Conservation (phyloP, 2,888 invertebrate species). For the Tuberolachnus salignus region DNA sequence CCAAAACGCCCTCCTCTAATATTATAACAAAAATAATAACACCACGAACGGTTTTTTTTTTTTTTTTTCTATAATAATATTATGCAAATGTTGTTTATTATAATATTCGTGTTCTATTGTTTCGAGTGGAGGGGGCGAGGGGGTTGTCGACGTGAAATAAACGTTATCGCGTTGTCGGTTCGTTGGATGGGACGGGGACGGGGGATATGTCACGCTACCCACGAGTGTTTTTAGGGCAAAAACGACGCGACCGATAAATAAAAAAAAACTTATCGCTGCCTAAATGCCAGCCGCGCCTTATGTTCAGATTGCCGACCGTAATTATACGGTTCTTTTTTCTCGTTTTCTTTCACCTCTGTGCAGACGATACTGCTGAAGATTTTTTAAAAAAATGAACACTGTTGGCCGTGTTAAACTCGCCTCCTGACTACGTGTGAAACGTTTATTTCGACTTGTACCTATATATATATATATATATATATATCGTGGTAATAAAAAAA, state of each 20-base stretch:
- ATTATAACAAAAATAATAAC: no score
- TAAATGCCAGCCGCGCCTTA: slow-evolving; percentile 44
- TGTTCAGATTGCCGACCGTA: slow-evolving; percentile 47
- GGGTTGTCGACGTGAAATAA: neutral
- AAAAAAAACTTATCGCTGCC: slow-evolving; percentile 1
- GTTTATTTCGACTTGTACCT: no score
- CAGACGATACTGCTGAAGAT: neutral
- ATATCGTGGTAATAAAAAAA: no score
- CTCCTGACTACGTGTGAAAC: neutral
- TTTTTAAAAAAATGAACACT: slow-evolving; percentile 18
- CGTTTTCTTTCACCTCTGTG: slow-evolving; percentile 2
- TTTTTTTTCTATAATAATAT: neutral
- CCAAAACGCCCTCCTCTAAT: neutral
- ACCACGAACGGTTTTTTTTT: no score
- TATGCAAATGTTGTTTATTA: slow-evolving; percentile 6
- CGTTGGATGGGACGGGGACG: neutral
- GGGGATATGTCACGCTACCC: neutral
- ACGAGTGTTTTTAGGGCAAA: slow-evolving; percentile 14
- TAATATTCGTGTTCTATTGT: slow-evolving; percentile 5
- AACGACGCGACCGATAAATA: slow-evolving; percentile 15
- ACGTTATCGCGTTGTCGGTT: neutral
- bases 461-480: no score
- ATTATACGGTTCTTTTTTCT: slow-evolving; percentile 15
- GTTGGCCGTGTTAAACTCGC: neutral
- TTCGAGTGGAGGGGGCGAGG: neutral